Evolutionary conservation across 2,113 vertebrate species (phyloP), one percentile per base, ranked within the genome.

Genomic region (Eudyptes chrysolophus): DNA sequence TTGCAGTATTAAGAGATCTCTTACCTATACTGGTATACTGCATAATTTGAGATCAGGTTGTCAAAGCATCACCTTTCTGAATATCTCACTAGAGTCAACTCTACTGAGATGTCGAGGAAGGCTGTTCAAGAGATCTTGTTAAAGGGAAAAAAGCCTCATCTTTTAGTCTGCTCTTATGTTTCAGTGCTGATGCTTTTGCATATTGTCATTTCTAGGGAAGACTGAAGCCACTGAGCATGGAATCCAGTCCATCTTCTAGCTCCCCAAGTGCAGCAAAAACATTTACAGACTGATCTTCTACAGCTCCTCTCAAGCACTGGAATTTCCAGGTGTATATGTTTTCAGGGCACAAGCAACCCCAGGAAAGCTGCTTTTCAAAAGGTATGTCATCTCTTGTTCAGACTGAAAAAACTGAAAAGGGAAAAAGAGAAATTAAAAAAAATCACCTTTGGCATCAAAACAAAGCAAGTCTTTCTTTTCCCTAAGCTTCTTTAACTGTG

Each of bases 201-300:
- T 91, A 9, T 78, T 84, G 61, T 79, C 26, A 29, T 95, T 96
- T 96, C 84, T 85, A 96, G 93, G 89, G 66, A 92, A 58, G 30
- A 49, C 57, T 79, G 57, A 84, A 75, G 49, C 49, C 65, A 40
- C 2, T 61, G 64, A 85, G 24, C 36, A 13, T 72, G 77, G 74
- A 70, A 87, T 87, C 38, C 27, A 83, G 58, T n/a, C 36, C 16
- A 40, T 55, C 68, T 48, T 87, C 40, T 85, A 60, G 27, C 84
- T 90, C 74, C 36, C 13, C 55, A 83, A 34, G 42, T 58, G 29
- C 78, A 90, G 29, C n/a, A 51, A 85, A 64, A 94, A n/a, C 54
- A n/a, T 64, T 89, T 81, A 64, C 2, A 13, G 40, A 46, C 40
- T 58, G 49, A 83, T 76, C 27, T 78, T 80, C 70, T 81, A 34